Evolutionary conservation across 2,797 vertebrate genomes (phyloP), one percentile per base, ranked within the genome.

Genomic region (Urosaurus nigricauda): DNA sequence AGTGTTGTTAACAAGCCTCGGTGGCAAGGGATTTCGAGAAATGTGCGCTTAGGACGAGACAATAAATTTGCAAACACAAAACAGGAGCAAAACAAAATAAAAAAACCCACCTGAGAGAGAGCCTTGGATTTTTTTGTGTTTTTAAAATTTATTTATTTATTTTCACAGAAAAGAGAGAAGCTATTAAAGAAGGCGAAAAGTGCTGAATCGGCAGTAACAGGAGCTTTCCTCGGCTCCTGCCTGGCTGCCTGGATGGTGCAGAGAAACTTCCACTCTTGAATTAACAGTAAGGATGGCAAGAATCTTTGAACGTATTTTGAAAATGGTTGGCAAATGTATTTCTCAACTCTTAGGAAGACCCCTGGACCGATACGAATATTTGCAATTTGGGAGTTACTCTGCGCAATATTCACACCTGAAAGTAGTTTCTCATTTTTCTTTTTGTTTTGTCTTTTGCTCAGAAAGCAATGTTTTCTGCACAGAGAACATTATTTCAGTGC

Each of bases 11-110:
- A 96, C 95, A 94, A 96, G 95, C 81, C 0, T 86, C 82, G 83
- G 90, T 79, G 92, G 94, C 87, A 90, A 93, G 94, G 90, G 93
- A 84, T 92, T 92, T 94, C 83, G 80, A 87, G 89, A 88, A 89
- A 19, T 89, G 68, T 0, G 0, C 86, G 86, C 92, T 87, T 73
- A 73, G 95, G 94, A 95, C 93, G 90, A 94, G 93, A 93, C 94
- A 93, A 93, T 90, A 93, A 91, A 93, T 95, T 93, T 95, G 85
- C 92, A 95, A 94, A 92, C 92, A 90, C 79, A 90, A 90, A 92
- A 53, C 0, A 40, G 86, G 74, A 95, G 85, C 85, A 92, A 89
- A 91, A 90, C 35, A 78, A 86, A 90, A 94, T 6, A 0, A 58
- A 68, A 58, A 68, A 85, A 35, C 0, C 29, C 63, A 84, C 83